Evolutionary conservation across 2,113 vertebrate species (phyloP).

Genomic region (Myotis brandtii): DNA sequence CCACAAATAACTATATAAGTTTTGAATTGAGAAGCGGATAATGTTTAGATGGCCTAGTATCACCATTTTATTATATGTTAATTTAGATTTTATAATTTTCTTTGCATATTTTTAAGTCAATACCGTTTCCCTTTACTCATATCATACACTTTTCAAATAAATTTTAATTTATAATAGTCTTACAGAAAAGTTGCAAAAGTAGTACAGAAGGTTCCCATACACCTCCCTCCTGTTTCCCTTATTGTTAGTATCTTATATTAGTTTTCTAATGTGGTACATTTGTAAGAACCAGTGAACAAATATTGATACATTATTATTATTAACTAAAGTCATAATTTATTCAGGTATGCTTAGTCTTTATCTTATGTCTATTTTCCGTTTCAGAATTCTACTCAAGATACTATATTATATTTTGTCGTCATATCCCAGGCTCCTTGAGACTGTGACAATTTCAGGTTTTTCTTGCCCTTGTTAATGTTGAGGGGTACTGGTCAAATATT

Average conservation of each 20-base stretch:
- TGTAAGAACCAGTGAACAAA: neutral
- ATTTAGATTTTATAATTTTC: neutral
- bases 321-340: neutral
- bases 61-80: neutral
- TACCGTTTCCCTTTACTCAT: neutral
- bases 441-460: neutral
- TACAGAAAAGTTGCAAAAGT: neutral
- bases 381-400: neutral
- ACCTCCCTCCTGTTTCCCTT: neutral
- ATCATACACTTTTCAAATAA: neutral
- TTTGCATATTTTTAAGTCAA: neutral
- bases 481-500: neutral
- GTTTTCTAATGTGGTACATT: neutral
- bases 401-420: neutral
- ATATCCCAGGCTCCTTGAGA: neutral
- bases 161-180: neutral
- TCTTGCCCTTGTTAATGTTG: neutral
- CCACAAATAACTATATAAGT: accelerated
- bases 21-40: neutral
- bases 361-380: neutral
- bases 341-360: neutral
- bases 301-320: neutral
- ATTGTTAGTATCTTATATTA: neutral
- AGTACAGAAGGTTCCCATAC: neutral
- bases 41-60: neutral